These are phyloP conservation scores for Nowickia ferox DNA, from an alignment of 2,888 invertebrate species.

Conservation along the genomic window DNA sequence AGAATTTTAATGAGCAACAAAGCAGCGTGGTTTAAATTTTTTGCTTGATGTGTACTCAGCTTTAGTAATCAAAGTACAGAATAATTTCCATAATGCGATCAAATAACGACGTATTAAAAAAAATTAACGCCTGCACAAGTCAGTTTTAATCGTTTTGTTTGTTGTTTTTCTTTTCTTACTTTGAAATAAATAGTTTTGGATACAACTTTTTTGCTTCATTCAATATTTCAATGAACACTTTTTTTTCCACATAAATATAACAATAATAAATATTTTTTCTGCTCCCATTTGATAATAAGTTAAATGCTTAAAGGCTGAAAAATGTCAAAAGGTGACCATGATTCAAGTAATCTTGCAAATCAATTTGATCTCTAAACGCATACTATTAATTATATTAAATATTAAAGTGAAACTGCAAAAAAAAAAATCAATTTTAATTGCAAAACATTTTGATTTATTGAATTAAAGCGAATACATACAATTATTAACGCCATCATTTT, in stretches of 20 bases:
- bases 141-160: conserved; percentile 22
- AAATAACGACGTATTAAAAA: not conserved
- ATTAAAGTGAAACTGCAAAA: not conserved
- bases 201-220: conserved; percentile 10
- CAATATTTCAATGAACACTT: conserved; percentile 14
- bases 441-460: not conserved
- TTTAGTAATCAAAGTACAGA: conserved; percentile 1
- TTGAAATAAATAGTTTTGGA: conserved; percentile 26
- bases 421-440: not conserved
- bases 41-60: too few species aligned
- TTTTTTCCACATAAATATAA: conserved; percentile 9
- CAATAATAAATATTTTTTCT: not conserved
- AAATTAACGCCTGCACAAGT: conserved; percentile 53
- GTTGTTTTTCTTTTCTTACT: not conserved
- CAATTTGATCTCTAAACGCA: not conserved
- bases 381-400: not conserved
- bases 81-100: not conserved
- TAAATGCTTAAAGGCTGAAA: conserved; percentile 6
- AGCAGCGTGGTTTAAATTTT: too few species aligned
- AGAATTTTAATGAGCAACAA: too few species aligned
- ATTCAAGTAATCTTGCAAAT: conserved; percentile 7
- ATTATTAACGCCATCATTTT: not conserved
- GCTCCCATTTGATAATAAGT: not conserved
- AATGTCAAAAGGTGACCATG: not conserved
- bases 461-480: not conserved